Base-by-base conservation (phyloP, 2,888 invertebrate genomes). In the Ophion slaviceki region DNA sequence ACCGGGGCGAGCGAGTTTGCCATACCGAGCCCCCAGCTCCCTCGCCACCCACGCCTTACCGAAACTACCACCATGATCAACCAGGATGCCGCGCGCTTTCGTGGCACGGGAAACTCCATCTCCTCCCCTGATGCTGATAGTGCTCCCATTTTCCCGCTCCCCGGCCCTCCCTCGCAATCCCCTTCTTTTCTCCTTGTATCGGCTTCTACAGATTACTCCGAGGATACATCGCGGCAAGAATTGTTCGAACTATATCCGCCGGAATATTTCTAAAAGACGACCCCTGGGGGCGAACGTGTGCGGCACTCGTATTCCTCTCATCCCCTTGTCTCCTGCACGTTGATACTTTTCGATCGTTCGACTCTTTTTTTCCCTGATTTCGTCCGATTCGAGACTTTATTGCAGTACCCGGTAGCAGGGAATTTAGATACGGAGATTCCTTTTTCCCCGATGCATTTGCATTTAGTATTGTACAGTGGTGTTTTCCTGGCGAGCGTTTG, bases 31-130 rank as follows among this genome's bases (percentile, higher is more conserved):
- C 64, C 28, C 47, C 70, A 66, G 40, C 77, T 24, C 71, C 20
- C 57, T 62, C 70, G 28, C 82, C 79, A 67, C 76, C 74, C 68
- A 47, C 68, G 66, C 53, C 80, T 61, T 20, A 17, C 70, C 70
- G 47, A 67, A 77, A 72, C 72, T 66, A 74, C 75, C 59, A 24
- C 70, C 68, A 70, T 40, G 57, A 59, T 67, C 86, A 84, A 84
- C 79, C n/a, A n/a, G 78, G 45, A 80, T 84, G 66, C 79, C 79
- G 28, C 61, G 62, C 24, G 59, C 66, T 80, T 80, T 74, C 59
- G 24, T 64, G 36, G 47, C 10, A 80, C 24, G 66, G 59, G 32
- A 62, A n/a, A 62, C 47, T 70, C 76, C 17, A 47, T 40, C 62
- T 64, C 40, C 67, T 14, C 45, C 57, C 32, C 17, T 20, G 47